Percentiles rank a stretch among this genome's conserved stretches.
Evolutionary conservation across 2,888 invertebrate genomes (phyloP).

Genomic region (Chloroclysta siterata): DNA sequence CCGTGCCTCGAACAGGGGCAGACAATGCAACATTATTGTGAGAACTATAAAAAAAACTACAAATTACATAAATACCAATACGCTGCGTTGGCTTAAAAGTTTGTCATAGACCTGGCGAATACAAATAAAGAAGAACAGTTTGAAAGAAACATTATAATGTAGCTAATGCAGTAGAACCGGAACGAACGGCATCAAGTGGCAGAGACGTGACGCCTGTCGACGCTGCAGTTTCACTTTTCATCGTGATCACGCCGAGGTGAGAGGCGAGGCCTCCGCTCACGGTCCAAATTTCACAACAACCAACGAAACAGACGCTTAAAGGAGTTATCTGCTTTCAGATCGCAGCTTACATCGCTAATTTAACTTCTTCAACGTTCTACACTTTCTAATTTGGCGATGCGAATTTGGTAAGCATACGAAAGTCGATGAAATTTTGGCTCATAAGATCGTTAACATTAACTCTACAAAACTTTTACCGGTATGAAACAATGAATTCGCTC

Average conservation of each 20-base stretch:
- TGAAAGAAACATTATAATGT: conserved; percentile 51
- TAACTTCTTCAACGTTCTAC: conserved; percentile 35
- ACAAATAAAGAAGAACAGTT: conserved; percentile 10
- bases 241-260: conserved; percentile 72
- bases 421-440: neutral
- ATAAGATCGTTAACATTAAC: neutral
- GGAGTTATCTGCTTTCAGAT: conserved; percentile 58
- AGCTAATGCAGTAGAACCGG: conserved; percentile 67
- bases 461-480: conserved; percentile 8
- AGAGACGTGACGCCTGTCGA: conserved; percentile 73
- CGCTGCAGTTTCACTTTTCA: conserved; percentile 82
- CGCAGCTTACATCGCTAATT: conserved; percentile 39
- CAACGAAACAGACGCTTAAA: conserved; percentile 65
- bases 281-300: conserved; percentile 80
- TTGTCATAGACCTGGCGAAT: conserved; percentile 1
- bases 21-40: conserved; percentile 75
- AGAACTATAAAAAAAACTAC: conserved; percentile 69
- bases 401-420: conserved; percentile 25
- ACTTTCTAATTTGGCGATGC: conserved; percentile 42
- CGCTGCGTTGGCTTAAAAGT: conserved; percentile 30
- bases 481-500: neutral
- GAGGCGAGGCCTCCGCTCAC: conserved; percentile 77
- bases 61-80: conserved; percentile 49
- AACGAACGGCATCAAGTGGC: conserved; percentile 74
- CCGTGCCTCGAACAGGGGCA: conserved; percentile 68